Evolutionary conservation across 2,888 invertebrate genomes (phyloP), one percentile per base, ranked within the genome.

Genomic region (Ephialtes manifestator): DNA sequence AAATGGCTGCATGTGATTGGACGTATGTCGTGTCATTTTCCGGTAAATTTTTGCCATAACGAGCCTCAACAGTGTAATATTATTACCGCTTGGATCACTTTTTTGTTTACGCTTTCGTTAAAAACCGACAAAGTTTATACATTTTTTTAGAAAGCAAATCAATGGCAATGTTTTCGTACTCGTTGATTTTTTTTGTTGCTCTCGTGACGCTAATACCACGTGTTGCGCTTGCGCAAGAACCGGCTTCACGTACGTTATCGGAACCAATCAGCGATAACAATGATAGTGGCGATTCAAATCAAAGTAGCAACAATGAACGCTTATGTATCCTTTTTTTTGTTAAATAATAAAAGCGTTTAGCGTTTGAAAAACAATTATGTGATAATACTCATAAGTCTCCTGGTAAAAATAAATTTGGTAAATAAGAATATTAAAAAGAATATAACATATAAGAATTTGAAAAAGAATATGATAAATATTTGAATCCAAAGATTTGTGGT

Each of bases 311-410:
- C 39, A 86, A 90, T 75, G 88, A 91, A 81, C 87, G 90, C 68
- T 67, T 92, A 7, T 93, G 93, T 93, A 88, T 88, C 84, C 85
- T 85, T 72, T 74, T n/a, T n/a, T n/a, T n/a, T n/a, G n/a, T 1
- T 53, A 51, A n/a, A 51, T 4, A 51, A 51, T 48, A 1, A 5
- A 31, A 39, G 35, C 35, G 35, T 8, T 39, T 39, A 8, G 8
- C 1, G 35, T 53, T 81, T 18, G 24, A 11, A 53, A 65, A 28
- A 8, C 8, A 39, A 39, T 39, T 39, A 7, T 39, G 31, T 31
- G 5, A 5, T 31, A 31, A 4, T 31, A 31, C 31, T 31, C 31
- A n/a, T n/a, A n/a, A n/a, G n/a, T n/a, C n/a, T n/a, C n/a, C n/a
- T n/a, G n/a, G n/a, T n/a, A n/a, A n/a, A n/a, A n/a, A n/a, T n/a